These are phyloP conservation scores for Fukomys damarensis DNA, from an alignment of 2,113 vertebrate genomes.

Conservation along the genomic window DNA sequence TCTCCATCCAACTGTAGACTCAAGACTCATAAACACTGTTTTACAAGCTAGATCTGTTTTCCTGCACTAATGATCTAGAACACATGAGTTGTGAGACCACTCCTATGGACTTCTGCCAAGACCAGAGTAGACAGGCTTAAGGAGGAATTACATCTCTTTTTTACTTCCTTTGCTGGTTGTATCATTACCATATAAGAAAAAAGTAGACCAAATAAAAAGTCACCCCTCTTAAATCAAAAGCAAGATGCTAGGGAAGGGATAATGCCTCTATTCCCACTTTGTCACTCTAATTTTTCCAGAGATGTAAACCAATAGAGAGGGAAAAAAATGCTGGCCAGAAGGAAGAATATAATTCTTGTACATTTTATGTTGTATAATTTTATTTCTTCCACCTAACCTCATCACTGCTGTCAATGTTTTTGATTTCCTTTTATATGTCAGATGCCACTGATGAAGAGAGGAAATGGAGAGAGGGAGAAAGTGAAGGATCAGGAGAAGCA, in stretches of 20 bases:
- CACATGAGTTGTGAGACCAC: not conserved
- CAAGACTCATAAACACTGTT: not conserved
- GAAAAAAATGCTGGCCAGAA: not conserved
- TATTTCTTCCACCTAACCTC: not conserved
- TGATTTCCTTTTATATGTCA: not conserved
- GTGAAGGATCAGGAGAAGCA: accelerated
- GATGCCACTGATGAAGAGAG: not conserved
- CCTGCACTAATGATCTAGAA: not conserved
- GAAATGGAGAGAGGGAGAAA: not conserved
- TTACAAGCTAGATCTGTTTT: not conserved
- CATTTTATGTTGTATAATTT: not conserved
- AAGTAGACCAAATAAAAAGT: not conserved
- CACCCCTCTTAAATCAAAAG: not conserved
- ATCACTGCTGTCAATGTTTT: not conserved
- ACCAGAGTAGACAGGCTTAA: not conserved
- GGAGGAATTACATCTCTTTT: not conserved
- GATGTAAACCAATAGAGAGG: not conserved
- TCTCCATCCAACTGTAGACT: not conserved
- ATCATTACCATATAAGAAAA: not conserved
- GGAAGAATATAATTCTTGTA: not conserved
- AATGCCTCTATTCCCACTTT: not conserved
- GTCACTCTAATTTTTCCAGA: not conserved
- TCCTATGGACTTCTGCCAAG: not conserved
- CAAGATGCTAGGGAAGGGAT: accelerated
- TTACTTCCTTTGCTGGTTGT: not conserved